Evolutionary conservation across 2,113 vertebrate genomes (phyloP).

Genomic region (Tychaedon coryphoeus): DNA sequence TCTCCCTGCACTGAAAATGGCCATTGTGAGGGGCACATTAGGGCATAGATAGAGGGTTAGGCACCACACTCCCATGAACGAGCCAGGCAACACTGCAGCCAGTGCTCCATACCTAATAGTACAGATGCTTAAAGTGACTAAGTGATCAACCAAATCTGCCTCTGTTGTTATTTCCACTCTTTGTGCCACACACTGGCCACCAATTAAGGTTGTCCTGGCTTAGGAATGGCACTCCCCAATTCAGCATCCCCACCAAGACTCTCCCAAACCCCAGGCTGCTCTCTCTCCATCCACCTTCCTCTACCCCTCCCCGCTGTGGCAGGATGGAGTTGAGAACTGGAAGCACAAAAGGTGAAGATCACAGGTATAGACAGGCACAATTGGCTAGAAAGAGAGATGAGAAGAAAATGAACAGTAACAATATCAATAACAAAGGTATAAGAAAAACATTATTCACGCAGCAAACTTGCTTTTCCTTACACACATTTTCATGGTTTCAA

Average conservation of each 20-base stretch:
- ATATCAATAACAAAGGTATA: neutral
- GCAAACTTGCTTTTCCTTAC: neutral
- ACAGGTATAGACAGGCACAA: neutral
- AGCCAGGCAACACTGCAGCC: fast-evolving
- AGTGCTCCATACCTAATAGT: fast-evolving
- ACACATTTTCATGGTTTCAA: neutral
- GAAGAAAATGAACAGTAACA: neutral
- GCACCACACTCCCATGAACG: neutral
- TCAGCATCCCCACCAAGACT: neutral
- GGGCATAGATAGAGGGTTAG: too few species aligned
- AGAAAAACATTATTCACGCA: neutral
- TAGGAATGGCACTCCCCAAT: neutral
- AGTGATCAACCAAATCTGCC: neutral
- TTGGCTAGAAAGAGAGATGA: neutral
- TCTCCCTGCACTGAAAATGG: too few species aligned
- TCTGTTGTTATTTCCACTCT: neutral
- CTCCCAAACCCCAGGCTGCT: neutral
- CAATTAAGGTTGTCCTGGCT: neutral
- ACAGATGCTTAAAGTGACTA: neutral
- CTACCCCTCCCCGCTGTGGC: fast-evolving
- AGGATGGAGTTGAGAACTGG: neutral
- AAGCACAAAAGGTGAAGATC: neutral
- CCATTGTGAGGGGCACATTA: neutral
- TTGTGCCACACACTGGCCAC: fast-evolving
- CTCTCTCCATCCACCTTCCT: neutral